Evolutionary conservation across 2,113 vertebrate genomes (phyloP).

Genomic region (Mesocricetus auratus): DNA sequence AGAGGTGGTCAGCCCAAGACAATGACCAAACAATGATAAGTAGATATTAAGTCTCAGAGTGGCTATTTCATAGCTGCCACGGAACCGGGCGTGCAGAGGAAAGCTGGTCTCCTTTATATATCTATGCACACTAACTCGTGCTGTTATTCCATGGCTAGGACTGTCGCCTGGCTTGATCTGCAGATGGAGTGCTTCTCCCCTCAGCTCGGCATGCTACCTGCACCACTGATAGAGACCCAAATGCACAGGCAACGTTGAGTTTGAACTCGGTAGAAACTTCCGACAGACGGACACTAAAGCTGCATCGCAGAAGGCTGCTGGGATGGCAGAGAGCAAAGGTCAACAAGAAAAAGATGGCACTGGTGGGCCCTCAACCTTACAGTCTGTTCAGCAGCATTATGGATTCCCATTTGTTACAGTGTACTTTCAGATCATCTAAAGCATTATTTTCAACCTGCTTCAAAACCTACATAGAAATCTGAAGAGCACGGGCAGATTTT

Average conservation of each 20-base stretch:
- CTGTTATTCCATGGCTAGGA: too few relatives aligned
- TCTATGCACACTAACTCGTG: constrained; percentile 49
- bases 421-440: neutral
- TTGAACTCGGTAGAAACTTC: neutral
- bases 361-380: neutral
- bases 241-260: neutral
- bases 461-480: neutral
- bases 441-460: neutral
- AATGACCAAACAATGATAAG: too few relatives aligned
- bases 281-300: neutral
- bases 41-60: too few relatives aligned
- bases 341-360: neutral
- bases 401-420: neutral
- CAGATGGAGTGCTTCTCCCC: neutral
- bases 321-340: neutral
- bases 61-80: too few relatives aligned
- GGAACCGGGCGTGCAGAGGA: too few relatives aligned
- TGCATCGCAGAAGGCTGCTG: neutral
- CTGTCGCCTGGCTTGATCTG: neutral
- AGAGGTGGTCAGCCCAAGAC: too few relatives aligned
- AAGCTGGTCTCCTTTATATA: too few relatives aligned
- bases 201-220: neutral
- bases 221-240: neutral
- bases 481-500: neutral
- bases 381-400: neutral